Evolutionary conservation across 2,888 invertebrate species (phyloP).

Genomic region (Ectobius pallidus): DNA sequence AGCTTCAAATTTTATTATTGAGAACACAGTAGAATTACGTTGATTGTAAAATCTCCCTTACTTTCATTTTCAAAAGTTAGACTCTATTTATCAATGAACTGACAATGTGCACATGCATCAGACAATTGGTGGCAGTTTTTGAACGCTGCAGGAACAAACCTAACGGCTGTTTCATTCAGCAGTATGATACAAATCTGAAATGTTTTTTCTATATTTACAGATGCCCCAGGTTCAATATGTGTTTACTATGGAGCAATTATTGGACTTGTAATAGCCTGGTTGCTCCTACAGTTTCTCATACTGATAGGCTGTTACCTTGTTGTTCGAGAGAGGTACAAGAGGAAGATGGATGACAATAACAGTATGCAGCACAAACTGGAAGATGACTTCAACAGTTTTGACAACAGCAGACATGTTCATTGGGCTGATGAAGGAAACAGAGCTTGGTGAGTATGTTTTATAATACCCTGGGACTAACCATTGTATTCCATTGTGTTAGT

Average conservation of each 20-base stretch:
- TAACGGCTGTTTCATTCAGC: too few species aligned
- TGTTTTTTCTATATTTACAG: conserved; percentile 28
- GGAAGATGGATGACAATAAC: conserved; percentile 39
- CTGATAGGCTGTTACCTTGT: conserved; percentile 47
- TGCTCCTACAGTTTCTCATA: conserved; percentile 47
- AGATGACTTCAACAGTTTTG: conserved; percentile 47
- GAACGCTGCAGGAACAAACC: too few species aligned
- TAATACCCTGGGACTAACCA: too few species aligned
- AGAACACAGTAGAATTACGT: too few species aligned
- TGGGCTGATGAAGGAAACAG: conserved; percentile 66
- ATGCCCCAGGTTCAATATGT: conserved; percentile 42
- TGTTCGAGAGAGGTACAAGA: conserved; percentile 40
- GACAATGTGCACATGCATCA: too few species aligned
- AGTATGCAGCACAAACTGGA: conserved; percentile 44
- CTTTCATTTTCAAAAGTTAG: too few species aligned
- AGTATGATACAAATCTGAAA: too few species aligned
- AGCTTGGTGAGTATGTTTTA: conserved; percentile 5
- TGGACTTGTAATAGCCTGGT: conserved; percentile 45
- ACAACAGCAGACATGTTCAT: conserved; percentile 69
- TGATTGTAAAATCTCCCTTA: too few species aligned
- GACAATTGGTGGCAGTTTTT: too few species aligned
- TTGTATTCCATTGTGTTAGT: too few species aligned
- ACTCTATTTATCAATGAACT: too few species aligned
- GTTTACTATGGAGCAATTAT: conserved; percentile 46
- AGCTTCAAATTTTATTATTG: too few species aligned